Conservation (phyloP, 2,888 invertebrate genomes). For the Agrilus cyanescens region DNA sequence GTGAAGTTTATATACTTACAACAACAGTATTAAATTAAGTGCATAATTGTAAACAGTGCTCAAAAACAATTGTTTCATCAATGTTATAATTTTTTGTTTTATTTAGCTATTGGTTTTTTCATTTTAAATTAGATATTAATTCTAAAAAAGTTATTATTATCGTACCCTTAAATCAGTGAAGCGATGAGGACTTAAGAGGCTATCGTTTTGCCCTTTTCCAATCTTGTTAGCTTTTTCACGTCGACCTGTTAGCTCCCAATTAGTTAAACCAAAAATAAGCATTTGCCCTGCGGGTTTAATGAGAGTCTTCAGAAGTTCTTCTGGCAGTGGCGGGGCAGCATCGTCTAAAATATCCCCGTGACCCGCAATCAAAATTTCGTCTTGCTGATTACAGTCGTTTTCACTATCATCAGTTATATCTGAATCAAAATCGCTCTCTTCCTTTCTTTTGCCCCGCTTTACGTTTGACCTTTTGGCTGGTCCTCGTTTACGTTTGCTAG, state of each 20-base stretch:
- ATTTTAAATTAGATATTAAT: constrained; percentile 6
- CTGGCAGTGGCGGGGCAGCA: constrained; percentile 51
- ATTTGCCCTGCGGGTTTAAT: constrained; percentile 62
- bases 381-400: constrained; percentile 34
- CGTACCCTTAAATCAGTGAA: constrained; percentile 58
- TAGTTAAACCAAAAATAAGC: constrained; percentile 73
- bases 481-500: constrained; percentile 31
- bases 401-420: constrained; percentile 34
- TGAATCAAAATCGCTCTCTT: constrained; percentile 35
- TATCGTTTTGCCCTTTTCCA: constrained; percentile 50
- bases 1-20: not conserved
- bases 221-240: constrained; percentile 66
- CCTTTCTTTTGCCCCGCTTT: constrained; percentile 31
- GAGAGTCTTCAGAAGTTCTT: constrained; percentile 51
- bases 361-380: constrained; percentile 42
- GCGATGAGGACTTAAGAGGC: constrained; percentile 72
- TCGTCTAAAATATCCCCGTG: constrained; percentile 44
- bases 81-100: not conserved
- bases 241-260: constrained; percentile 76
- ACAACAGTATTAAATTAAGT: not conserved
- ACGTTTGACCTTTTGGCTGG: constrained; percentile 27
- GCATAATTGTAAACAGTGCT: not conserved
- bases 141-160: constrained; percentile 34
- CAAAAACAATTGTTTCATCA: not conserved
- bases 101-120: not conserved